phyloP scores from a whole-genome alignment of 2,797 vertebrate species.

The Cynopterus sphinx region DNA sequence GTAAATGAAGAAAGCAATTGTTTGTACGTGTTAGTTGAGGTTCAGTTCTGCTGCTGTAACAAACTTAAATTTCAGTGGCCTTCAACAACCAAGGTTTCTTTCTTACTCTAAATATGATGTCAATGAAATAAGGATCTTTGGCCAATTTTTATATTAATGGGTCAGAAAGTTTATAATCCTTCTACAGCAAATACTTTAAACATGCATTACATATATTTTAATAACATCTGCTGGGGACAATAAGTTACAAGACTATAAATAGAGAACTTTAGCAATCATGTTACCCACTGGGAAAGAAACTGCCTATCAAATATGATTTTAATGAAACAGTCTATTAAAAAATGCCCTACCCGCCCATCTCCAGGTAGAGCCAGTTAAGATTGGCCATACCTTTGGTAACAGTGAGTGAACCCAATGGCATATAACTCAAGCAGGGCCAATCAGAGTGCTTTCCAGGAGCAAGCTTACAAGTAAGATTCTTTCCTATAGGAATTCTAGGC shows the following conservation, averaged over 20 bases:
- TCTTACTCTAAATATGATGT: neutral
- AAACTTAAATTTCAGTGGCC: neutral
- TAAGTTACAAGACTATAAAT: neutral
- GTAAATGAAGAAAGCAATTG: neutral
- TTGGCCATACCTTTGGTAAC: neutral
- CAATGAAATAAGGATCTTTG: neutral
- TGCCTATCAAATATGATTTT: neutral
- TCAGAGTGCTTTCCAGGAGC: neutral
- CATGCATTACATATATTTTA: neutral
- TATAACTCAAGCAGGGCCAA: neutral
- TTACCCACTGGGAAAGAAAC: neutral
- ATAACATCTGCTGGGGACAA: neutral
- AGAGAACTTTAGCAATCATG: neutral
- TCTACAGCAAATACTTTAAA: neutral
- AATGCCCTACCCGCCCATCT: neutral
- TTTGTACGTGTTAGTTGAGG: neutral
- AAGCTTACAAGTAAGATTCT: neutral
- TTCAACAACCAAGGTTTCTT: neutral
- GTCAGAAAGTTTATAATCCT: neutral
- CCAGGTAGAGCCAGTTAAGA: neutral
- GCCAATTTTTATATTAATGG: neutral
- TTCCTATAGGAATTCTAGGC: neutral
- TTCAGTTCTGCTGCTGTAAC: neutral
- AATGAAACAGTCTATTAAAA: neutral
- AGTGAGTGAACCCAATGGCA: neutral